phyloP scores from a whole-genome alignment of 2,113 vertebrate genomes.

The Cromileptes altivelis region DNA sequence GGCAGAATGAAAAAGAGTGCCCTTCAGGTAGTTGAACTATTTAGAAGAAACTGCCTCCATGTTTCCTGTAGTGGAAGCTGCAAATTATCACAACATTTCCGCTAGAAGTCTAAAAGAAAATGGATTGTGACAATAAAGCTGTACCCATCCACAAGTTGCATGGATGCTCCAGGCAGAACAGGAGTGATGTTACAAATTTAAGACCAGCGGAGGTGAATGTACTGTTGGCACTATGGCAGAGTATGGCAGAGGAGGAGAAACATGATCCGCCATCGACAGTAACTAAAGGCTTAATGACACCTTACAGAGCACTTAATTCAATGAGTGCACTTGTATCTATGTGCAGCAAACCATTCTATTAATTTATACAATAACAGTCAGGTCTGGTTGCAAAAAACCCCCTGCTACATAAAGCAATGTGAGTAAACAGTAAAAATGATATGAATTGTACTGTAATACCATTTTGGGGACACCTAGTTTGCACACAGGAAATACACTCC shows the following conservation, averaged over 20 bases:
- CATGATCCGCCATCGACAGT: slow-evolving; percentile 42
- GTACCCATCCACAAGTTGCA: slow-evolving; percentile 46
- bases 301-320: slow-evolving; percentile 17
- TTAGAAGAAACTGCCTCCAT: slow-evolving; percentile 12
- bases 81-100: slow-evolving; percentile 27
- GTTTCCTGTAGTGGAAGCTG: slow-evolving; percentile 18
- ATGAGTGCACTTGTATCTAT: slow-evolving; percentile 17
- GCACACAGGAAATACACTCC: not conserved
- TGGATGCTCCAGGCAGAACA: slow-evolving; percentile 37
- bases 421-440: not conserved
- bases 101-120: slow-evolving; percentile 49
- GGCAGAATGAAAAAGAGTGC: slow-evolving; percentile 45
- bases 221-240: slow-evolving; percentile 46
- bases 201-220: slow-evolving; percentile 49
- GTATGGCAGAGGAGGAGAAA: slow-evolving; percentile 49
- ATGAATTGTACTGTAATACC: not conserved
- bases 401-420: slow-evolving; percentile 6
- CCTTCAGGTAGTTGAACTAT: slow-evolving; percentile 24
- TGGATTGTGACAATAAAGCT: slow-evolving; percentile 63
- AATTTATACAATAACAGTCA: not conserved
- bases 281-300: slow-evolving; percentile 52
- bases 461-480: not conserved
- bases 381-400: not conserved
- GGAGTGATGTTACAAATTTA: slow-evolving; percentile 58
- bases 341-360: not conserved